These are phyloP conservation scores for Atopsyche davidsoni DNA, from an alignment of 1,140 invertebrate species.

Conservation along the genomic window DNA sequence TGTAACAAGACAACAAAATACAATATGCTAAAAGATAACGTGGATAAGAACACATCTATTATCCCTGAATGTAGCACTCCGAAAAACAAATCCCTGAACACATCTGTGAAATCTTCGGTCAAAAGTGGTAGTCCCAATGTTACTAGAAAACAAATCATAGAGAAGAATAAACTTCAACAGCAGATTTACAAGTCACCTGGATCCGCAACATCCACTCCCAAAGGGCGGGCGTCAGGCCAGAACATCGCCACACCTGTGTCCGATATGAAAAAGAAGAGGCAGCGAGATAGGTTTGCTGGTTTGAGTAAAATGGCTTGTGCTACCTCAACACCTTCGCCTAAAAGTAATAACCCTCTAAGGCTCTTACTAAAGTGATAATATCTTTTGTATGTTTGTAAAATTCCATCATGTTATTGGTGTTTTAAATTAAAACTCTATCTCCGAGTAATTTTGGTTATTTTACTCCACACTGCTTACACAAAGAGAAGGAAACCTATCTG, in stretches of 20 bases:
- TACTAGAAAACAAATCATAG: background rate
- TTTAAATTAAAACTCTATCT: too few species aligned
- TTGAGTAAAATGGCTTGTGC: slow-evolving; percentile 13
- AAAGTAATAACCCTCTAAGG: slow-evolving; percentile 13
- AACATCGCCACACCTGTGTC: background rate
- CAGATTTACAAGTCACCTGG: background rate
- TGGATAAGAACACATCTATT: background rate
- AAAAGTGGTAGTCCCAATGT: background rate
- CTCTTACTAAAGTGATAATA: slow-evolving; percentile 10
- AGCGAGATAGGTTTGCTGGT: slow-evolving; percentile 18
- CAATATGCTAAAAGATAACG: background rate
- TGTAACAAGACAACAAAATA: background rate
- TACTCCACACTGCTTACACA: too few species aligned
- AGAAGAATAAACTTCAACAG: background rate
- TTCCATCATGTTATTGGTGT: too few species aligned
- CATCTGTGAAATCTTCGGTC: background rate
- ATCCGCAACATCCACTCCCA: background rate
- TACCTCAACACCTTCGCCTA: slow-evolving; percentile 7
- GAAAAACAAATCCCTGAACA: background rate
- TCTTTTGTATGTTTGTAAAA: too few species aligned
- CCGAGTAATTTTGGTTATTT: too few species aligned
- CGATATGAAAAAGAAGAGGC: slow-evolving; percentile 5
- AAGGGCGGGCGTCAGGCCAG: too few species aligned
- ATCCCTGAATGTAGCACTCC: background rate
- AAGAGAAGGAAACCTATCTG: too few species aligned